phyloP scores from a whole-genome alignment of 2,113 vertebrate genomes.

The Hymenochirus boettgeri region DNA sequence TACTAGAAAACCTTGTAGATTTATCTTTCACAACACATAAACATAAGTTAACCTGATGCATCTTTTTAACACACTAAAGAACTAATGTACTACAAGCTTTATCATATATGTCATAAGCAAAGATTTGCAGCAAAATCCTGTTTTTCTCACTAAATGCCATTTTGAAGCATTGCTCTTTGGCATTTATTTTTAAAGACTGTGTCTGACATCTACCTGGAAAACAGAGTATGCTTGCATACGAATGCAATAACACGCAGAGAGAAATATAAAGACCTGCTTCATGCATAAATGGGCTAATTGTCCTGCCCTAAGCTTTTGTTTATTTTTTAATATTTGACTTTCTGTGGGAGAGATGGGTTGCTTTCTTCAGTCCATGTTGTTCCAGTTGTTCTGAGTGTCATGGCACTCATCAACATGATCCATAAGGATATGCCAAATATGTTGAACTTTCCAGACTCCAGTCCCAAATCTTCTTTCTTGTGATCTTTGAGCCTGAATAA shows the following conservation, averaged over 20 bases:
- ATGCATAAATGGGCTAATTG: constrained; percentile 35
- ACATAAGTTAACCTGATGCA: too few species aligned
- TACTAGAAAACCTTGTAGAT: too few species aligned
- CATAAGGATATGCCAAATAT: constrained; percentile 7
- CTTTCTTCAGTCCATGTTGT: constrained; percentile 5
- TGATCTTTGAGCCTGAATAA: constrained; percentile 5
- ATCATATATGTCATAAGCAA: too few species aligned
- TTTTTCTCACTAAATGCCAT: constrained; percentile 6
- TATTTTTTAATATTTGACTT: constrained; percentile 33
- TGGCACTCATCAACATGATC: constrained; percentile 21
- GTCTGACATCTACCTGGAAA: constrained; percentile 15
- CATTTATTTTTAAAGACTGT: constrained; percentile 35
- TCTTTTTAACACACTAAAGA: too few species aligned
- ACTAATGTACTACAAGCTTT: too few species aligned
- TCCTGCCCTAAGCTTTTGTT: constrained; percentile 24
- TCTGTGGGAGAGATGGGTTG: constrained; percentile 8
- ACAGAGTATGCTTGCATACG: constrained; percentile 1
- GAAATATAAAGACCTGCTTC: constrained; percentile 1
- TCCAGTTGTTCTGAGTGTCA: neutral
- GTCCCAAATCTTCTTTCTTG: neutral
- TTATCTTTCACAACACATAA: too few species aligned
- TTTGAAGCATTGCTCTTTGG: constrained; percentile 11
- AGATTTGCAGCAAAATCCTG: neutral
- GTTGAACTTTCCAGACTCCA: constrained; percentile 2
- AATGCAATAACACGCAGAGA: constrained; percentile 8